Base-by-base conservation (phyloP, 2,888 invertebrate genomes). In the Tineola bisselliella region DNA sequence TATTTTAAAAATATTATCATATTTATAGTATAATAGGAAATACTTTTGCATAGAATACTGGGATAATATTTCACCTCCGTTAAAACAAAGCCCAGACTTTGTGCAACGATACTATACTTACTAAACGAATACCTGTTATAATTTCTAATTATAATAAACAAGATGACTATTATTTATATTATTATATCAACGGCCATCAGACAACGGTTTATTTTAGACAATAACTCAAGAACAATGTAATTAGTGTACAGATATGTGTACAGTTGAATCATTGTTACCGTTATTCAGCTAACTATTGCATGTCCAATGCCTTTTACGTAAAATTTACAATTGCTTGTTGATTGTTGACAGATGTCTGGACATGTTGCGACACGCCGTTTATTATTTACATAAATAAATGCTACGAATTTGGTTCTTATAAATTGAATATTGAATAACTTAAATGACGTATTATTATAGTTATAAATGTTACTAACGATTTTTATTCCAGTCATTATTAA, bases 221-320 rank as follows among this genome's bases (percentile, higher is more conserved):
- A 72, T 70, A 65, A 65, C 68, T 66, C 70, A 72, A 75, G 76
- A 79, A 79, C 79, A 81, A 78, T 74, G 71, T 70, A 79, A 72
- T 80, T 78, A 77, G 69, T 66, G 63, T 54, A 10, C 54, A 25
- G n/a, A 54, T 54, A 54, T 54, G 54, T n/a, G n/a, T n/a, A n/a
- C n/a, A n/a, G 54, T 54, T 25, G 54, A 54, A 25, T 54, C 54
- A 54, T 61, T 25, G 54, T 54, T 54, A 25, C 54, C 25, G 54
- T 54, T 54, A 54, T 54, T 54, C 11, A 54, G 54, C 54, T 54
- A 17, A 54, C 18, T 25, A 18, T 25, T 25, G 18, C 18, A 54
- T n/a, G 25, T 15, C 12, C 52, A 52, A 52, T 17, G 18, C 54
- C 25, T 54, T 54, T 12, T 54, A 54, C 1, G 54, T 25, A 19